Conservation (phyloP, 2,888 invertebrate species). For the Epinotia nisella region DNA sequence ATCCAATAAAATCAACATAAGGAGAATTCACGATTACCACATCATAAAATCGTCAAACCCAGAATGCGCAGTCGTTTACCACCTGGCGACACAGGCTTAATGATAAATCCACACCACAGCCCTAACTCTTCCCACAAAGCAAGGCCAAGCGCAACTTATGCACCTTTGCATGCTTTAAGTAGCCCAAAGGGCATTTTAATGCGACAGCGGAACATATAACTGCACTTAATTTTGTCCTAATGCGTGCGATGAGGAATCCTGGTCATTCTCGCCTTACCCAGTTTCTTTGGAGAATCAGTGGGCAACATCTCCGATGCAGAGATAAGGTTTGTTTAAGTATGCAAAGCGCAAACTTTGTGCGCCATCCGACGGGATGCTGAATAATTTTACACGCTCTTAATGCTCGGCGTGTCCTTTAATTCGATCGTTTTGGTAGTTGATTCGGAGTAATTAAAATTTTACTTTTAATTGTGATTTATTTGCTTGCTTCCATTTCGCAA, state of each 20-base stretch:
- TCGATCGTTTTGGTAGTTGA: slow-evolving; percentile 67
- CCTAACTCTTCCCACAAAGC: slow-evolving; percentile 35
- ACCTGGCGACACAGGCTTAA: slow-evolving; percentile 29
- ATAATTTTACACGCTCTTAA: slow-evolving; percentile 83
- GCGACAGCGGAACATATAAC: slow-evolving; percentile 81
- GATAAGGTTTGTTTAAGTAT: slow-evolving; percentile 84
- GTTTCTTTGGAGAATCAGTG: slow-evolving; percentile 78
- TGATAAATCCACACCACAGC: slow-evolving; percentile 28
- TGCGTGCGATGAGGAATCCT: slow-evolving; percentile 75
- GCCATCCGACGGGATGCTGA: slow-evolving; percentile 78
- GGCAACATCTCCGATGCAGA: slow-evolving; percentile 74
- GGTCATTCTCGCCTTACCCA: slow-evolving; percentile 65
- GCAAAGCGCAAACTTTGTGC: slow-evolving; percentile 81
- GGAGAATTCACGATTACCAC: too few species aligned
- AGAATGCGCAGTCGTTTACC: not conserved
- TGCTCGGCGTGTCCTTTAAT: slow-evolving; percentile 77
- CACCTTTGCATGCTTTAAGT: slow-evolving; percentile 67
- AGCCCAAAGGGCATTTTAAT: slow-evolving; percentile 79
- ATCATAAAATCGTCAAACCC: too few species aligned
- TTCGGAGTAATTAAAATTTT: slow-evolving; percentile 52
- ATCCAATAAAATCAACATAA: too few species aligned
- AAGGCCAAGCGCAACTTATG: slow-evolving; percentile 59
- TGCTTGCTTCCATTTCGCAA: not conserved
- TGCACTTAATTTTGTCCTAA: slow-evolving; percentile 84
- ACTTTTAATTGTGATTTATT: slow-evolving; percentile 6